Evolutionary conservation across 2,888 invertebrate species (phyloP).

Genomic region (Trissolcus japonicus): DNA sequence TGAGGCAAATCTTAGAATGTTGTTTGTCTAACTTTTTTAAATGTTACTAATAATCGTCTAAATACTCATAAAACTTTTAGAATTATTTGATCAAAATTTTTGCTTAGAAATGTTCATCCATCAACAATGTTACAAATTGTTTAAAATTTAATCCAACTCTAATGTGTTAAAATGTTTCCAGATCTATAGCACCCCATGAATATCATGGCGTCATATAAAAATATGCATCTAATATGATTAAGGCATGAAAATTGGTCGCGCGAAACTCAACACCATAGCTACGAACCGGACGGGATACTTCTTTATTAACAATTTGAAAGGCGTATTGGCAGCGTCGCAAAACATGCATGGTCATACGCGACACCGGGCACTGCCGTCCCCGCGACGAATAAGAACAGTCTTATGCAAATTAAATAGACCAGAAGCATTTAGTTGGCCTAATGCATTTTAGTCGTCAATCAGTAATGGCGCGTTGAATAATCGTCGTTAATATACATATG

Average conservation of each 20-base stretch:
- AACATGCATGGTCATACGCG: conserved; percentile 14
- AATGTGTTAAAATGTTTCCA: too few species aligned
- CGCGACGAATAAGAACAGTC: conserved; percentile 44
- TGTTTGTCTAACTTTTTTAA: too few species aligned
- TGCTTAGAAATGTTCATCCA: too few species aligned
- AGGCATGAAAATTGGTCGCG: conserved; percentile 29
- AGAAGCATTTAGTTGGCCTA: conserved; percentile 60
- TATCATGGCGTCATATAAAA: too few species aligned
- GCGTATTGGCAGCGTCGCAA: conserved; percentile 38
- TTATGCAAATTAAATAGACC: conserved; percentile 56
- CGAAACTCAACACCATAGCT: conserved; percentile 47
- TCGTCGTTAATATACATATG: conserved; percentile 54
- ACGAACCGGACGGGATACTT: conserved; percentile 50
- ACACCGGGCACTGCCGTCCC: conserved; percentile 34
- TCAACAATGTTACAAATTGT: too few species aligned
- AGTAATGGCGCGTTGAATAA: conserved; percentile 59
- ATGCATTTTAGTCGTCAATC: conserved; percentile 65
- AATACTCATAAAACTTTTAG: too few species aligned
- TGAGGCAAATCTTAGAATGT: too few species aligned
- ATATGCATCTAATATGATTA: conserved; percentile 1
- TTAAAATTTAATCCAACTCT: too few species aligned
- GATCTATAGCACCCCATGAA: too few species aligned
- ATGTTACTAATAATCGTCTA: too few species aligned
- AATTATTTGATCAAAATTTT: too few species aligned
- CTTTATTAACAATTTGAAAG: conserved; percentile 41